Percentiles rank a stretch among this genome's conserved stretches.
phyloP scores from a whole-genome alignment of 2,797 vertebrate genomes.

The Dipus sagitta region DNA sequence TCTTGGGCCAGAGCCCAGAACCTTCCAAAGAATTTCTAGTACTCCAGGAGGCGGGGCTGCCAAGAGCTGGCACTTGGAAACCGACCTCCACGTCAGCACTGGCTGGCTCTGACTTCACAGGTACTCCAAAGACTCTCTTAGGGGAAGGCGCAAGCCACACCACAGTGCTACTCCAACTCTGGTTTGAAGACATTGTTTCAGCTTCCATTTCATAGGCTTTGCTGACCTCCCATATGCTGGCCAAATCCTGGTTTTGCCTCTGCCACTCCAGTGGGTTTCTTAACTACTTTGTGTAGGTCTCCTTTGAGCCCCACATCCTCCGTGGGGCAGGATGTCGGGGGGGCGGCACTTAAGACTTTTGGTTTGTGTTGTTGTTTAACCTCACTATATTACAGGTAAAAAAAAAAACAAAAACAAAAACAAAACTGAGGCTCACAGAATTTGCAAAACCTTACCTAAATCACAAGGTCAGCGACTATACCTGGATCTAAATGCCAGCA shows the following conservation, averaged over 20 bases:
- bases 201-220: not conserved
- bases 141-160: not conserved
- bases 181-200: not conserved
- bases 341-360: too few species aligned
- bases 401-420: too few species aligned
- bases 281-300: accelerated
- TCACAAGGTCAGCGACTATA: not conserved
- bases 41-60: not conserved
- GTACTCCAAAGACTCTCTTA: not conserved
- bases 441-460: not conserved
- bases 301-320: not conserved
- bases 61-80: not conserved
- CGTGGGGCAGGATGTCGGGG: not conserved
- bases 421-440: not conserved
- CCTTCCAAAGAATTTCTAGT: not conserved
- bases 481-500: not conserved
- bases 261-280: not conserved
- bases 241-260: not conserved
- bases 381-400: not conserved
- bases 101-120: not conserved
- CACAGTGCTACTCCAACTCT: not conserved
- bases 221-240: not conserved
- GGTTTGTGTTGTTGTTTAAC: not conserved
- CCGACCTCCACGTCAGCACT: not conserved
- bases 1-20: not conserved